phyloP scores from a whole-genome alignment of 1,140 invertebrate species.

The Dreissena polymorpha region DNA sequence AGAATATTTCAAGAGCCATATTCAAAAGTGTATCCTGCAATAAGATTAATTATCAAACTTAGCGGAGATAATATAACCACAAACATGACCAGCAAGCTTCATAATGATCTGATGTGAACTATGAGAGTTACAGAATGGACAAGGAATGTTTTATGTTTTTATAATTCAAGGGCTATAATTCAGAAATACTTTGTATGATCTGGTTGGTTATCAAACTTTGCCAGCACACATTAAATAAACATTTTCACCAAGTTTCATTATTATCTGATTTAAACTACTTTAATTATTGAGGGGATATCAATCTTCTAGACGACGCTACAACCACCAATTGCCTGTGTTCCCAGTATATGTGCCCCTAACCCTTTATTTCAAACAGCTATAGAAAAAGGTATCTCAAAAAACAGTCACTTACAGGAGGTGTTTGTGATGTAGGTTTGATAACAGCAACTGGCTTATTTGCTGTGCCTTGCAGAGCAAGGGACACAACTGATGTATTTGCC shows the following conservation, averaged over 20 bases:
- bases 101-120: no score
- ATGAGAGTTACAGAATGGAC: no score
- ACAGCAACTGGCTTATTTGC: slow-evolving; percentile 29
- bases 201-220: not conserved
- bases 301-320: not conserved
- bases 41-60: no score
- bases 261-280: no score
- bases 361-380: not conserved
- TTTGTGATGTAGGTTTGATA: slow-evolving; percentile 43
- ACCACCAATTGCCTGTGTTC: not conserved
- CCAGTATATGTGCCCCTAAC: not conserved
- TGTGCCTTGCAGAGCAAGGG: not conserved
- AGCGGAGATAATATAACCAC: no score
- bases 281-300: not conserved
- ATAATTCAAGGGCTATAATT: no score
- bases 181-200: not conserved
- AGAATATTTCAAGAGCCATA: no score
- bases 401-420: not conserved
- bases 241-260: not conserved
- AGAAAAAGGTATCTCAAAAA: not conserved
- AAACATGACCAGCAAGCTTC: no score
- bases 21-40: no score
- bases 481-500: not conserved
- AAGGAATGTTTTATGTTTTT: no score
- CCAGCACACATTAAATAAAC: not conserved